phyloP scores from a whole-genome alignment of 2,797 vertebrate genomes.

The Silurus aristotelis region DNA sequence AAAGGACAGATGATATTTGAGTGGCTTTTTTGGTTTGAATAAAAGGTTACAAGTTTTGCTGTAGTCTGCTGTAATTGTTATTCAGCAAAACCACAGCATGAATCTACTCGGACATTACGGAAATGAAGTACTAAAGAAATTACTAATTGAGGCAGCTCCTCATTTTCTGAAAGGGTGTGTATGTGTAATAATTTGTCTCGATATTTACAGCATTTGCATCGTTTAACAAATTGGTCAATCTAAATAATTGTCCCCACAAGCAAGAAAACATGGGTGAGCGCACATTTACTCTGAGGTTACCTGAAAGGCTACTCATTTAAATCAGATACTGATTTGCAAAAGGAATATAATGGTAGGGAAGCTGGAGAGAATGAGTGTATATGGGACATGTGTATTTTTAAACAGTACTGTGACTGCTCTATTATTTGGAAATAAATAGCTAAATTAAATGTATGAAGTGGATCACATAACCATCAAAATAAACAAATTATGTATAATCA shows the following conservation, averaged over 20 bases:
- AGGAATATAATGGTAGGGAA: background rate
- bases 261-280: too few species aligned
- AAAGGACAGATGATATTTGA: background rate
- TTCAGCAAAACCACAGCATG: too few species aligned
- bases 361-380: background rate
- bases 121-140: background rate
- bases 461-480: background rate
- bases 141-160: background rate
- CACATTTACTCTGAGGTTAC: background rate
- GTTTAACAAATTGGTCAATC: background rate
- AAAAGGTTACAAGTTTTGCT: background rate
- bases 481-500: background rate
- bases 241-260: background rate
- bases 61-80: background rate
- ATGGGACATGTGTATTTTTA: background rate
- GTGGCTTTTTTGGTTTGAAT: background rate
- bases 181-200: background rate
- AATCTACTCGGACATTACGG: background rate
- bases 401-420: background rate
- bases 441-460: background rate
- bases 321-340: background rate
- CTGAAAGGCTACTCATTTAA: background rate
- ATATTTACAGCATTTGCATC: background rate
- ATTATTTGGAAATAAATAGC: background rate
- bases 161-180: background rate